Conservation (phyloP, 2,888 invertebrate genomes). For the Lasioglossum lativentre region DNA sequence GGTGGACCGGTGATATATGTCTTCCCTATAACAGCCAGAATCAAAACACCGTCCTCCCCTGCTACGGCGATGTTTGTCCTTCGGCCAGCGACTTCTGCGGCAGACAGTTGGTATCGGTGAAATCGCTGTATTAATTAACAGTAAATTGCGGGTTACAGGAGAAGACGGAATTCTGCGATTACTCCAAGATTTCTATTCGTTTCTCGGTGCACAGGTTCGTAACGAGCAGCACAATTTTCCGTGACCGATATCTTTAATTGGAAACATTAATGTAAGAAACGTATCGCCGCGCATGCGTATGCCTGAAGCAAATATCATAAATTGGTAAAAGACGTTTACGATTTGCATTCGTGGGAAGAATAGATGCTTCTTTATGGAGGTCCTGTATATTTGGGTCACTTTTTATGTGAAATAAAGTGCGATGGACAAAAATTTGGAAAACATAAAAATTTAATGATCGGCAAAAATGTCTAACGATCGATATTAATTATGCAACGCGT, state of each 20-base stretch:
- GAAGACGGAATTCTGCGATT: conserved; percentile 29
- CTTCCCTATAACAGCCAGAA: conserved; percentile 83
- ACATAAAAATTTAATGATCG: background rate
- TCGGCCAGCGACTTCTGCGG: conserved; percentile 57
- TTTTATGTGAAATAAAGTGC: too few relatives aligned
- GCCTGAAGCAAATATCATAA: too few relatives aligned
- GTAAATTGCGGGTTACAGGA: conserved; percentile 44
- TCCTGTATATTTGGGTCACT: background rate
- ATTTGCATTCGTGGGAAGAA: too few relatives aligned
- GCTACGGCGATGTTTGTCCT: conserved; percentile 75
- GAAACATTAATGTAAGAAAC: background rate
- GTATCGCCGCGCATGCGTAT: too few relatives aligned
- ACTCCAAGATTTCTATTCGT: conserved; percentile 24
- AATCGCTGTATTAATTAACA: conserved; percentile 72
- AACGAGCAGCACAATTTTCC: background rate
- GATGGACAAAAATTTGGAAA: background rate
- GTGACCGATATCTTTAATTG: background rate
- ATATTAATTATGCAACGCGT: too few relatives aligned
- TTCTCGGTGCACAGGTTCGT: background rate
- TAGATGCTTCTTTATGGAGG: background rate
- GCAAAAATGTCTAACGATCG: background rate
- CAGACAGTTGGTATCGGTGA: conserved; percentile 66
- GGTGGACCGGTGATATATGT: conserved; percentile 81
- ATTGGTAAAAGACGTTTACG: too few relatives aligned
- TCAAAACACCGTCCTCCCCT: conserved; percentile 79